These are phyloP conservation scores for Anas bahamensis DNA, from an alignment of 2,797 vertebrate species.

Conservation along the genomic window DNA sequence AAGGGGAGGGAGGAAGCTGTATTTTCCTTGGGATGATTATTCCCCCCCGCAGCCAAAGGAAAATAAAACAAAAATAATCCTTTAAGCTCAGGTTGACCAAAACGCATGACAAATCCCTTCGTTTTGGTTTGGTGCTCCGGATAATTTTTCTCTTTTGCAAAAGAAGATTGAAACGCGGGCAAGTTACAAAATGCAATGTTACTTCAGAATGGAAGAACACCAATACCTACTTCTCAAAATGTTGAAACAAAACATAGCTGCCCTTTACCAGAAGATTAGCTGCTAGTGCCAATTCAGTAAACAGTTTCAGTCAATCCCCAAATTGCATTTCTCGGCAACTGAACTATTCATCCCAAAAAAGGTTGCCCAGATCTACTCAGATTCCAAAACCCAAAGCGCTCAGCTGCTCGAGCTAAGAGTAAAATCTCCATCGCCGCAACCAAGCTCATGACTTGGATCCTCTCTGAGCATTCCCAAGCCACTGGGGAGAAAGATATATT, in stretches of 20 bases:
- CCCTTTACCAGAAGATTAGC: background rate
- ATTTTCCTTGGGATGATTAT: background rate
- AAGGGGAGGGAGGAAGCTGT: background rate
- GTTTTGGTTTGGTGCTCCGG: background rate
- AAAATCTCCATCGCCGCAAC: background rate
- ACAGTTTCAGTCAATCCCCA: conserved; percentile 32
- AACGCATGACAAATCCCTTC: conserved; percentile 5
- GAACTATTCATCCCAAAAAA: background rate
- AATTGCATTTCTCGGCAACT: conserved; percentile 53
- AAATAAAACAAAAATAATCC: conserved; percentile 21
- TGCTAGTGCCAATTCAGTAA: background rate
- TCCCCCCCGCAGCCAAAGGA: background rate
- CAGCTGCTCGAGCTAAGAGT: background rate
- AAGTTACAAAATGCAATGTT: background rate
- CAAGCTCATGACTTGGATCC: background rate
- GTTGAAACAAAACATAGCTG: background rate
- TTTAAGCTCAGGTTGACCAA: background rate
- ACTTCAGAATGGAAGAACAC: background rate
- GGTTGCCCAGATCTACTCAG: background rate
- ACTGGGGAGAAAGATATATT: background rate
- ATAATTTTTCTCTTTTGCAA: background rate
- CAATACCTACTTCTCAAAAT: background rate
- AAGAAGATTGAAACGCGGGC: background rate
- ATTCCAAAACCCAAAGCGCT: background rate
- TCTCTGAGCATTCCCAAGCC: background rate